Base-by-base conservation (phyloP, 1,140 invertebrate species). In the Cepaea nemoralis region DNA sequence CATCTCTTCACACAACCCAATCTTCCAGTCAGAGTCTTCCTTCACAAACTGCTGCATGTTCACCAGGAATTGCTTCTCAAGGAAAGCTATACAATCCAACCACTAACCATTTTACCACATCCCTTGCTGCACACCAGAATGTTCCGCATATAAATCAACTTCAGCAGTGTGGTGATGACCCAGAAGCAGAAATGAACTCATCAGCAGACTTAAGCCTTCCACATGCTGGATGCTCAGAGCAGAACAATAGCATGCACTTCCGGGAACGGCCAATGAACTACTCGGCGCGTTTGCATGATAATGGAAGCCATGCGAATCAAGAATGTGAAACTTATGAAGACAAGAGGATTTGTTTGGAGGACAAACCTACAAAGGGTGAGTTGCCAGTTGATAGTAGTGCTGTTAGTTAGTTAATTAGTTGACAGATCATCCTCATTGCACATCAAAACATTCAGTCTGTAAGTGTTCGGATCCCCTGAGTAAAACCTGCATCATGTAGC, bases 121-220 rank as follows among this genome's bases (percentile, higher is more conserved):
- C 27, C 5, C 45, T 35, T 22, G 37, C 63, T 69, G 48, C 70
- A 12, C 81, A 82, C 42, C 81, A 82, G 45, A 67, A 67, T 35
- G 50, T n/a, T 31, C 24, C 73, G 3, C 45, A 50, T 31, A 75
- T 33, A 12, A 19, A 19, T 78, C 63, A 63, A 1, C 1, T 78
- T 35, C 77, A 78, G 1, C 40, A 67, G 39, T 40, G 69, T 77
- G 59, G 82, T 16, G 67, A 82, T 27, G 88, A 89, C 76, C 85
- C 89, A 22, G 95, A 96, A 90, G 96, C 95, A 10, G 96, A 97
- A 91, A 89, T 97, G 10, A 96, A 97, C 92, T 87, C 85, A 90
- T 95, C 96, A 0, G 97, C 96, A 0, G 95, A 98, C 92, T 98
- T 96, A 87, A 96, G 96, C 84, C 91, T 97, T 66, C 93, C 95